phyloP scores from a whole-genome alignment of 2,113 vertebrate species.

The Scalopus aquaticus region DNA sequence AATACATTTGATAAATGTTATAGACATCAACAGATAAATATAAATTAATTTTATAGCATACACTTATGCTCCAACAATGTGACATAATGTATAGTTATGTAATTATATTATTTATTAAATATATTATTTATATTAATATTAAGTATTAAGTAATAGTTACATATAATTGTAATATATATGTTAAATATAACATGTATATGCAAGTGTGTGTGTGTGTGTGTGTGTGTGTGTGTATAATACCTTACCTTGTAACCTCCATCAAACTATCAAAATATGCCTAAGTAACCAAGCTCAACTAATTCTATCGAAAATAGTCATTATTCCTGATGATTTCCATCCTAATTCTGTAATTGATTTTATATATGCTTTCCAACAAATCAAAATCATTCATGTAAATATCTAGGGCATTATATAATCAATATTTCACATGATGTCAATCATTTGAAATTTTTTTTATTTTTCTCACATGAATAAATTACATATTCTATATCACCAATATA shows the following conservation, averaged over 20 bases:
- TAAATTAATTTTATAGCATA: slow-evolving; percentile 4
- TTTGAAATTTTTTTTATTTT: background rate
- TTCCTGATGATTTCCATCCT: background rate
- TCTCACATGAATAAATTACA: background rate
- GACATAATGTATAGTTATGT: background rate
- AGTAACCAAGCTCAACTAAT: background rate
- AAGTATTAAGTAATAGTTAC: too few relatives aligned
- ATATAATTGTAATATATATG: background rate
- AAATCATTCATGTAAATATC: background rate
- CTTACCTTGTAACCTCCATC: background rate
- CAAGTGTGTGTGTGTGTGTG: too few relatives aligned
- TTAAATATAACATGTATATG: background rate
- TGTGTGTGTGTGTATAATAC: background rate
- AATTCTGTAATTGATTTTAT: background rate
- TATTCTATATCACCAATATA: background rate
- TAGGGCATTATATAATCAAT: background rate
- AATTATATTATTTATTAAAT: background rate
- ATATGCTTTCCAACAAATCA: background rate
- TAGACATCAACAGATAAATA: background rate
- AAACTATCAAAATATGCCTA: background rate
- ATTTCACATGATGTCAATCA: background rate
- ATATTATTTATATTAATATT: background rate
- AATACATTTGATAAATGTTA: background rate
- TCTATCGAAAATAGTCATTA: background rate
- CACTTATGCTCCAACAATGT: background rate